Evolutionary conservation across 2,113 vertebrate species (phyloP), one percentile per base, ranked within the genome.

Genomic region (Piliocolobus tephrosceles): DNA sequence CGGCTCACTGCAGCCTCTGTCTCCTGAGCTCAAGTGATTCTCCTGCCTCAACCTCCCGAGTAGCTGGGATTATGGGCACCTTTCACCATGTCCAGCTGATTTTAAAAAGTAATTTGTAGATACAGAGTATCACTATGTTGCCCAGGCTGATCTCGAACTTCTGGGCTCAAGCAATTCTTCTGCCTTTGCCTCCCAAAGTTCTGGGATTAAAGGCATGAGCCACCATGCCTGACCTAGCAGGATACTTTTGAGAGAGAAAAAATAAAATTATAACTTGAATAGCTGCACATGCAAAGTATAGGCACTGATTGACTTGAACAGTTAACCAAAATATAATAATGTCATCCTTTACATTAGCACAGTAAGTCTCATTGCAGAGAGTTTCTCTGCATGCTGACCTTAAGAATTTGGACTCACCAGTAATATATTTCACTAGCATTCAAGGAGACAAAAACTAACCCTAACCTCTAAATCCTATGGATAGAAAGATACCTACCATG

Each of bases 361-460:
- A 22, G 5, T 5, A 30, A 70, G 47, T 61, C 27, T 58, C 30
- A 58, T 9, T 14, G n/a, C 0, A 38, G 50, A 64, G n/a, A 78
- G 6, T 52, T 30, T 72, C 13, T 52, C 40, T 72, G 8, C 27
- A 38, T 55, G n/a, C 32, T 78, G 14, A 78, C 35, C 17, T 78
- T 6, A 70, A 55, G 17, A 61, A 70, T 52, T 83, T 47, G 52
- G 27, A 83, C 20, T 13, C 13, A 5, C 23, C 83, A 81, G 14
- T 61, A 88, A 61, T 50, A 20, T 68, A 64, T 94, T 88, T 88
- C 35, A 76, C 25, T 66, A 58, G 47, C 40, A 58, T 12, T 81
- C 6, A 32, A 14, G 47, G 4, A 91, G 45, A 38, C 25, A 87
- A 72, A 88, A 58, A 40, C 22, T 88, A 88, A 52, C 23, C 16